Conservation (phyloP, 2,797 vertebrate genomes). For the Phalanger gymnotis region DNA sequence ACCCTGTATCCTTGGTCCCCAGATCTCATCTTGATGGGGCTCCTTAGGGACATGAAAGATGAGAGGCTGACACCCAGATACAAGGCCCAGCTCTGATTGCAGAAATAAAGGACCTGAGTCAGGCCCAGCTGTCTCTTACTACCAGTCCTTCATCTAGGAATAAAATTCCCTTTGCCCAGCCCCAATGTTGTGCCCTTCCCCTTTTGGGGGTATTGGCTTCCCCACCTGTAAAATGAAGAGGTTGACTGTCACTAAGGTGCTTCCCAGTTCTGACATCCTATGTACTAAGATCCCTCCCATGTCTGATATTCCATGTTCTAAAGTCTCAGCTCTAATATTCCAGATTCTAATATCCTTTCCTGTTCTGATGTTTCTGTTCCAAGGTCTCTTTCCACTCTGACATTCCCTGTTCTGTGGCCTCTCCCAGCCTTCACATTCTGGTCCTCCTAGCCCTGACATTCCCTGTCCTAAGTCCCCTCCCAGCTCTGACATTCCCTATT, state of each 20-base stretch:
- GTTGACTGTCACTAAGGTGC: neutral
- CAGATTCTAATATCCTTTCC: too few species aligned
- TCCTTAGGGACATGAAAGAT: neutral
- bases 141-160: neutral
- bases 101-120: neutral
- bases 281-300: neutral
- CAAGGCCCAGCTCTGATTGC: neutral
- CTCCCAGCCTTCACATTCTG: too few species aligned
- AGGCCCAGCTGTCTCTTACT: neutral
- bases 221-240: neutral
- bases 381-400: neutral
- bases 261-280: neutral
- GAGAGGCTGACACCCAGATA: neutral
- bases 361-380: neutral
- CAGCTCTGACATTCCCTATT: too few species aligned
- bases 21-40: neutral
- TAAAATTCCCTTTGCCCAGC: neutral
- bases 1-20: neutral
- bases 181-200: neutral
- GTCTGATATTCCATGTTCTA: neutral
- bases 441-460: too few species aligned
- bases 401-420: too few species aligned
- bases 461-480: too few species aligned
- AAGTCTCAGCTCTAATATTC: neutral
- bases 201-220: neutral